Evolutionary conservation across 2,113 vertebrate species (phyloP).

Genomic region (Boulengeromyrus knoepffleri): DNA sequence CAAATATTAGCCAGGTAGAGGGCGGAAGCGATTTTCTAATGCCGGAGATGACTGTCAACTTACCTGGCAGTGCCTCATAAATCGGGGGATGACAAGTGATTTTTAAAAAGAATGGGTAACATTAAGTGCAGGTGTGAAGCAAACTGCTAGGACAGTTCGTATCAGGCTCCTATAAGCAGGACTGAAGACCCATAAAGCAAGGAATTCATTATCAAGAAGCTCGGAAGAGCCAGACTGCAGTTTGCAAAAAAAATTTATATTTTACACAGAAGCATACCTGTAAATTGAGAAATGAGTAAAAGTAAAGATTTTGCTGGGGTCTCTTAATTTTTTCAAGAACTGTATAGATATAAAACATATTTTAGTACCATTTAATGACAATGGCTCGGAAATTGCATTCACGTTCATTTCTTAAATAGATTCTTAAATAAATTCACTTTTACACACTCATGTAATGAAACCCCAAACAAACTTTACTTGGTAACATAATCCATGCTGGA

Average conservation of each 20-base stretch:
- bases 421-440: background rate
- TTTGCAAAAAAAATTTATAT: background rate
- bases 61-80: background rate
- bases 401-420: background rate
- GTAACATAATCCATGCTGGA: background rate
- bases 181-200: background rate
- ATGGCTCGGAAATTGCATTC: background rate
- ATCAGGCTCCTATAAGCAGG: background rate
- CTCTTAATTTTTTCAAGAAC: background rate
- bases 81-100: background rate
- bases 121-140: background rate
- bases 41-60: background rate
- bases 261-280: background rate
- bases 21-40: background rate
- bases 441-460: background rate
- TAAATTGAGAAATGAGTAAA: background rate
- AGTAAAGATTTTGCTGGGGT: background rate
- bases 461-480: background rate
- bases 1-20: background rate
- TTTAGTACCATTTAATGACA: background rate
- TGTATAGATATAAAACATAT: background rate
- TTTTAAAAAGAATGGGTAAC: background rate
- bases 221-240: background rate
- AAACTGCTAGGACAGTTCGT: background rate
- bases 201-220: background rate